These are phyloP conservation scores for Bombus vancouverensis DNA, from an alignment of 1,140 invertebrate species.

Conservation along the genomic window DNA sequence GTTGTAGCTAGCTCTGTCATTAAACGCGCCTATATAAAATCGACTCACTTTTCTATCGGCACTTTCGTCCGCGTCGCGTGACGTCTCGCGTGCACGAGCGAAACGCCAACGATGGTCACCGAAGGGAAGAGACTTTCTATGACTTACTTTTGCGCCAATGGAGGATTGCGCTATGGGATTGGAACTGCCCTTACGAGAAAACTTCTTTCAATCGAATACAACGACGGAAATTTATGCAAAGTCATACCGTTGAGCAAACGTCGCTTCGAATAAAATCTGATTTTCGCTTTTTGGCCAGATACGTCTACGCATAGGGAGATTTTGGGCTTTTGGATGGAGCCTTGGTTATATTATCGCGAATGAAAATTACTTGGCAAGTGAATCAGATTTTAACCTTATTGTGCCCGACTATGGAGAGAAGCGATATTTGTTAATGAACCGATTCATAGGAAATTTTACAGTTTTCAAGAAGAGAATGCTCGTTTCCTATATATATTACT, in stretches of 20 bases:
- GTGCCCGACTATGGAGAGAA: no score
- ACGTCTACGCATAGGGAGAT: no score
- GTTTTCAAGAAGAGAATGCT: no score
- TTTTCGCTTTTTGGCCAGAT: neutral
- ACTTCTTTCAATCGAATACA: neutral
- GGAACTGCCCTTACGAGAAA: no score
- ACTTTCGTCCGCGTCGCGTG: constrained; percentile 9
- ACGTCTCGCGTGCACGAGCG: constrained; percentile 10
- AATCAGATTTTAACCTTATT: no score
- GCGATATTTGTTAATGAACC: no score
- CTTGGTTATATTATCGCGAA: no score
- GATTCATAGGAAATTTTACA: no score
- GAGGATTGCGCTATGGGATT: neutral
- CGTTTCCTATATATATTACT: no score
- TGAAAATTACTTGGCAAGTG: no score
- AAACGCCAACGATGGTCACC: neutral
- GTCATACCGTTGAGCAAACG: no score
- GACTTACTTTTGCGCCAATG: neutral
- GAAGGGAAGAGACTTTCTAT: neutral
- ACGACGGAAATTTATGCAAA: neutral
- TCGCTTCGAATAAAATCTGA: neutral
- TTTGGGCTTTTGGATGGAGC: no score
- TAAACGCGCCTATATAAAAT: neutral
- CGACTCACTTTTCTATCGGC: constrained; percentile 25
- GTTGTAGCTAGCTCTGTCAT: neutral